Percentiles rank a stretch among this genome's conserved stretches.
Evolutionary conservation across 2,113 vertebrate genomes (phyloP).

Genomic region (Oryzias celebensis): DNA sequence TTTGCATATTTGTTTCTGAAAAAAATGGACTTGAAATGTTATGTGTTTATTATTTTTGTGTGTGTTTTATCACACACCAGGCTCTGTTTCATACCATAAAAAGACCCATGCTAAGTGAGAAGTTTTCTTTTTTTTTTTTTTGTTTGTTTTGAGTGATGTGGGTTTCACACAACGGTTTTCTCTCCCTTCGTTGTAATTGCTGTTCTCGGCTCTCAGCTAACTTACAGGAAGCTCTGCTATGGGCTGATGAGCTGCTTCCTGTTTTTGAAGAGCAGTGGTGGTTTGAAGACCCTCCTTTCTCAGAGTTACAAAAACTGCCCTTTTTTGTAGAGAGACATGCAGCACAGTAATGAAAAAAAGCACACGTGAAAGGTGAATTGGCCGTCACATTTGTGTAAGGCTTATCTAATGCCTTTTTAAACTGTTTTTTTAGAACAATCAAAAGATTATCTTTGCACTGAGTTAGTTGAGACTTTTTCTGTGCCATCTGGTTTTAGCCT

Average conservation of each 20-base stretch:
- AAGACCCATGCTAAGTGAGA: background rate
- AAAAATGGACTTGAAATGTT: background rate
- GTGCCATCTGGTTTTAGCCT: slow-evolving; percentile 20
- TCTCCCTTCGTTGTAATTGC: background rate
- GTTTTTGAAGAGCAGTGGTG: slow-evolving; percentile 55
- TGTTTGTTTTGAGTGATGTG: background rate
- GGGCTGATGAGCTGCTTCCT: slow-evolving; percentile 61
- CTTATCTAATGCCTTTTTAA: background rate
- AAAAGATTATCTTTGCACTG: slow-evolving; percentile 12
- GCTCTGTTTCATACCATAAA: slow-evolving; percentile 8
- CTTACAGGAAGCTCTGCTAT: slow-evolving; percentile 58
- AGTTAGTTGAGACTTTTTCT: slow-evolving; percentile 6
- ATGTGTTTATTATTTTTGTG: background rate
- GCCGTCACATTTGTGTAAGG: background rate
- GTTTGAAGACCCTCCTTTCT: slow-evolving; percentile 37
- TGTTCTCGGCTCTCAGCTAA: slow-evolving; percentile 12
- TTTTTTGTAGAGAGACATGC: background rate
- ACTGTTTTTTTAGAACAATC: slow-evolving; percentile 2
- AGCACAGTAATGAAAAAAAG: slow-evolving; percentile 8
- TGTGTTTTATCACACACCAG: background rate
- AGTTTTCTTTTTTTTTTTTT: background rate
- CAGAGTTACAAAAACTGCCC: slow-evolving; percentile 16
- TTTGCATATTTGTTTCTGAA: too few relatives aligned
- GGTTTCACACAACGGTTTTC: background rate
- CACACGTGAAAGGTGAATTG: background rate